Conservation (phyloP, 2,888 invertebrate species). For the Crossocerus cetratus region DNA sequence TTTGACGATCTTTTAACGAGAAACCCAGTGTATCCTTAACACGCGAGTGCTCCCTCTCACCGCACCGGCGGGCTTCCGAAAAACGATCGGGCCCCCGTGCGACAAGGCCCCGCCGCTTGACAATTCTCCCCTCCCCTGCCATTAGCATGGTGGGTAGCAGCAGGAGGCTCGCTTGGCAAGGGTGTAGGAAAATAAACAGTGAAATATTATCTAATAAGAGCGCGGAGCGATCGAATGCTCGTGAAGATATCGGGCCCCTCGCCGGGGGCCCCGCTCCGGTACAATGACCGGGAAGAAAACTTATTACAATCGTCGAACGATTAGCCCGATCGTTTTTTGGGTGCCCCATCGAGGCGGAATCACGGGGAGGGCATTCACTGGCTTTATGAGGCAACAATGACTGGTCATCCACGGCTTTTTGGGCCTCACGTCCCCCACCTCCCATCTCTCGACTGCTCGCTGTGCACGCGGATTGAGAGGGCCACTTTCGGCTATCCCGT, state of each 20-base stretch:
- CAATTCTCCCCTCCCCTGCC: no score
- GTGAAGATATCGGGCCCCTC: no score
- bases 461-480: no score
- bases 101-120: no score
- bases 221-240: no score
- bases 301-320: slow-evolving; percentile 70
- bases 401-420: slow-evolving; percentile 60
- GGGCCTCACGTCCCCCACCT: slow-evolving; percentile 27
- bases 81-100: no score
- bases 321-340: slow-evolving; percentile 68
- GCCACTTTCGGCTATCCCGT: slow-evolving; percentile 11
- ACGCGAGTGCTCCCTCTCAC: neutral
- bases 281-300: slow-evolving; percentile 69
- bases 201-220: neutral
- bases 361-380: slow-evolving; percentile 61
- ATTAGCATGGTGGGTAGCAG: no score
- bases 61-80: neutral
- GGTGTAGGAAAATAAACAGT: neutral
- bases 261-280: slow-evolving; percentile 22
- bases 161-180: no score
- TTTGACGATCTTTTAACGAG: neutral
- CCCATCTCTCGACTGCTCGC: neutral
- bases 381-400: slow-evolving; percentile 68
- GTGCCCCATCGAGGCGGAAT: slow-evolving; percentile 51
- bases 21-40: no score